Evolutionary conservation across 2,113 vertebrate genomes (phyloP), one percentile per base, ranked within the genome.

Genomic region (Mesembrinibis cayennensis): DNA sequence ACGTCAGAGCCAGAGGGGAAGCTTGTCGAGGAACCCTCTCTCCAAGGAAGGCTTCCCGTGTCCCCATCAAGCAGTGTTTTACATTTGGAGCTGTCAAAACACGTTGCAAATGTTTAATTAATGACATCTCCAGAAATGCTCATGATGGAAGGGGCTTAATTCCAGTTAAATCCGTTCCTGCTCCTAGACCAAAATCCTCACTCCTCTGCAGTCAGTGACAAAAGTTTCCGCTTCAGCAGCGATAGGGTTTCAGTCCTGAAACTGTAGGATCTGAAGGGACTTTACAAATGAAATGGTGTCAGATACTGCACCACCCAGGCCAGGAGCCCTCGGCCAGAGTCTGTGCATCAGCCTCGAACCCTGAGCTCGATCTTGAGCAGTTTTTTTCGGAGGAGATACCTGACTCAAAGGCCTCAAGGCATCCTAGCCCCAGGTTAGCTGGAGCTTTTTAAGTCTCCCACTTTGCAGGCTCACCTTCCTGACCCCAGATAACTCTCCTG

Each of bases 121-220:
- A 55, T 42, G 56, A 32, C 65, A 72, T 29, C 40, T 62, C 62
- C 78, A 85, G 36, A 79, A 34, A 9, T 52, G 34, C 18, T 56
- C 13, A 13, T 20, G 71, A 38, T 80, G 84, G 82, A 65, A 49
- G 49, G 0, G 1, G 9, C 13, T 80, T 77, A 16, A 74, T 86
- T 90, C 50, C 62, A 70, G 61, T 62, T 73, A 86, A 85, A 90
- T 14, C 29, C 18, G 16, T 38, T 87, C 59, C 56, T 80, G 27
- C 36, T 61, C 55, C 42, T 10, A 49, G 42, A 85, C 4, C 7
- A 34, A 65, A 91, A 66, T 38, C 40, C 47, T 82, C 1, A 0
- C 17, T 58, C 5, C n/a, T 55, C 58, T 52, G 65, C 36, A 11
- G 53, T 80, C 0, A 0, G 20, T 47, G 66, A n/a, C 27, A 25